Conservation (phyloP, 2,888 invertebrate genomes). For the Stegophylla sp. region DNA sequence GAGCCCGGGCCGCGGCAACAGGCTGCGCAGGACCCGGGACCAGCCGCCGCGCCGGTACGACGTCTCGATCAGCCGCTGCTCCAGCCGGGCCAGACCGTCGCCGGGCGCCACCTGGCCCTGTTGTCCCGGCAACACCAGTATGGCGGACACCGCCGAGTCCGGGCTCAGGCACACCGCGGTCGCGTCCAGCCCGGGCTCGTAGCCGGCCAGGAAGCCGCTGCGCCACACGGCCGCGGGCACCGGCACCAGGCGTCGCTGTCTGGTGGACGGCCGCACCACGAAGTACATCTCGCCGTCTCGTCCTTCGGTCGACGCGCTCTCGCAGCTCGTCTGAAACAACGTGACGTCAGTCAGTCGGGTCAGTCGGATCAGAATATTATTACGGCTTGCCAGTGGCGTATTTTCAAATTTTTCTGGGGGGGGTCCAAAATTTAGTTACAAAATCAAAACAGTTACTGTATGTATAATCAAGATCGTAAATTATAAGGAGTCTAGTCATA, state of each 20-base stretch:
- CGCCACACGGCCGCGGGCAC: constrained; percentile 83
- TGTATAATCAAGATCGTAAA: no score
- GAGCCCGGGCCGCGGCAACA: constrained; percentile 78
- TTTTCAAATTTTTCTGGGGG: no score
- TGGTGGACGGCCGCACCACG: constrained; percentile 79
- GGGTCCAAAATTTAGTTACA: no score
- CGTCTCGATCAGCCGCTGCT: constrained; percentile 73
- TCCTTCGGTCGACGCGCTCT: constrained; percentile 75
- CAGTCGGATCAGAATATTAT: no score
- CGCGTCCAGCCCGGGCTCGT: constrained; percentile 83
- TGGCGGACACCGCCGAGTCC: constrained; percentile 76
- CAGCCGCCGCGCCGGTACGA: constrained; percentile 75
- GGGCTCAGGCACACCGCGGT: constrained; percentile 81
- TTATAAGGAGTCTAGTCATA: no score
- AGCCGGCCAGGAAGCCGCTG: constrained; percentile 80
- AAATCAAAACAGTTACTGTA: no score
- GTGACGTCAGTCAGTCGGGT: constrained; percentile 10
- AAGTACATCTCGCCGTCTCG: constrained; percentile 87
- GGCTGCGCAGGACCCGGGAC: constrained; percentile 76
- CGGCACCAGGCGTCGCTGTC: constrained; percentile 80
- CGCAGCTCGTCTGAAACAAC: constrained; percentile 78
- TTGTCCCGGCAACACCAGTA: constrained; percentile 85
- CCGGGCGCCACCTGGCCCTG: constrained; percentile 75
- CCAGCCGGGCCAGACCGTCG: constrained; percentile 78
- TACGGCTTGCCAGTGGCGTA: no score